Evolutionary conservation across 2,797 vertebrate genomes (phyloP).

Genomic region (Holocentrus rufus): DNA sequence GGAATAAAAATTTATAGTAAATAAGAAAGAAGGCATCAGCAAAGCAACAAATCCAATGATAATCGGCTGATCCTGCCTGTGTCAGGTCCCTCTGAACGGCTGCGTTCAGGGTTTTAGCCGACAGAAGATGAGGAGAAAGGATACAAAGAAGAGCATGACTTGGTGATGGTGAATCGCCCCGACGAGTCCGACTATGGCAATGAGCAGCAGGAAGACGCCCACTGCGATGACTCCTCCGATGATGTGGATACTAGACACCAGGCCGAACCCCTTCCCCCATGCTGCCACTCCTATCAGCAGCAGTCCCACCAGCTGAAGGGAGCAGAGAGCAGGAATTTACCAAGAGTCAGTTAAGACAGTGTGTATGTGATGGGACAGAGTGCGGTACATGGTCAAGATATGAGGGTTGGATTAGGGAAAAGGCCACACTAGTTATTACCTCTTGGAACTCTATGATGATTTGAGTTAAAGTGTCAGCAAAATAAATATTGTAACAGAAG

Average conservation of each 20-base stretch:
- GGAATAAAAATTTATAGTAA: neutral
- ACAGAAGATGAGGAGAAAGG: conserved; percentile 71
- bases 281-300: conserved; percentile 92
- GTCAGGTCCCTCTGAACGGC: too few relatives aligned
- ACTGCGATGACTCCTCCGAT: conserved; percentile 94
- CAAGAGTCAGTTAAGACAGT: conserved; percentile 31
- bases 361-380: neutral
- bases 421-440: neutral
- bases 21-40: neutral
- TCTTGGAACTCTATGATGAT: neutral
- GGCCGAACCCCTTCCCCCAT: conserved; percentile 91
- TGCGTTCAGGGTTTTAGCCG: neutral
- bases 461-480: neutral
- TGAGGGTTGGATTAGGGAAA: neutral
- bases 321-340: conserved; percentile 46
- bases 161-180: conserved; percentile 93
- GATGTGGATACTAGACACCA: conserved; percentile 93
- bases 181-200: conserved; percentile 90
- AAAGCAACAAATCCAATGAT: neutral
- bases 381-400: neutral
- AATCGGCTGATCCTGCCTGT: neutral
- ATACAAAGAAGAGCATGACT: conserved; percentile 98
- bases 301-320: conserved; percentile 89
- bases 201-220: conserved; percentile 92
- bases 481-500: neutral